phyloP scores from a whole-genome alignment of 2,888 invertebrate species.

The Eupithecia subumbrata region DNA sequence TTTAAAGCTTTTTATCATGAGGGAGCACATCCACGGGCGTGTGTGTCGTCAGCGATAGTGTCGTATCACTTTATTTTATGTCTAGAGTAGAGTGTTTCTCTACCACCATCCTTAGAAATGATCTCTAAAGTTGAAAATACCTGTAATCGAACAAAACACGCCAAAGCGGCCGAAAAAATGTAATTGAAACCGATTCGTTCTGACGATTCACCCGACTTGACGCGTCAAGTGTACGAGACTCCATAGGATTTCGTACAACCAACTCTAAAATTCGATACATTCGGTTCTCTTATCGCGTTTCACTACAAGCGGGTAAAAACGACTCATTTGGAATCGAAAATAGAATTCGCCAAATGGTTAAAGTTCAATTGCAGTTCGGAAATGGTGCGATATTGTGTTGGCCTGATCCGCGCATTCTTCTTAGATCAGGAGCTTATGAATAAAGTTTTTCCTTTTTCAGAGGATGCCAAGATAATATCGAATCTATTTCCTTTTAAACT shows the following conservation, averaged over 20 bases:
- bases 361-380: constrained; percentile 16
- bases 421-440: background rate
- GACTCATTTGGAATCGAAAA: background rate
- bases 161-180: background rate
- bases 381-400: constrained; percentile 13
- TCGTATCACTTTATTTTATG: background rate
- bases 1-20: background rate
- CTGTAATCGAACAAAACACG: background rate
- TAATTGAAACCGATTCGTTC: background rate
- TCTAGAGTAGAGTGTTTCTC: background rate
- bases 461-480: background rate
- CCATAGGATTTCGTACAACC: background rate
- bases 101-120: background rate
- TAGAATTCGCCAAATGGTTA: constrained; percentile 5
- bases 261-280: background rate
- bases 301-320: background rate
- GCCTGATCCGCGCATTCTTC: background rate
- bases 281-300: background rate
- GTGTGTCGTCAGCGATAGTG: background rate
- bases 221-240: background rate
- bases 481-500: too few relatives aligned
- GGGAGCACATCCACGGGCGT: background rate
- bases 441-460: background rate
- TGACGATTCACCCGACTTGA: background rate
- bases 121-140: background rate